Base-by-base conservation (phyloP, 2,888 invertebrate genomes). In the Tuberolachnus salignus region DNA sequence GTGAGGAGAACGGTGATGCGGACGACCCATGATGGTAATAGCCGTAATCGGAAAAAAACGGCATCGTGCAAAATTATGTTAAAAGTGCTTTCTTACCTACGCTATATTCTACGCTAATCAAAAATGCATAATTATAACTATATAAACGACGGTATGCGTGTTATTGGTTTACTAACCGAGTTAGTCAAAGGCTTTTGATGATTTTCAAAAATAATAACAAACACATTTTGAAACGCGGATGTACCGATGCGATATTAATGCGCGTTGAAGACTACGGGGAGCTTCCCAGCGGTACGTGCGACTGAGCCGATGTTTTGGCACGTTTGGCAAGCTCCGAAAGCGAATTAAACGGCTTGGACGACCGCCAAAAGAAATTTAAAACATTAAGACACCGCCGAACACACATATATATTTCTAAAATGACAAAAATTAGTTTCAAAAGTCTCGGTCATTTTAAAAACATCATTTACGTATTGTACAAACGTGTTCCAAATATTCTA, bases 31-130 rank as follows among this genome's bases (percentile, higher is more conserved):
- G 61, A 21, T 61, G 61, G 21, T 70, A 66, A 42, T 74, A 51
- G 10, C 72, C 72, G 42, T 80, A 80, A 23, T 80, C 80, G 51
- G 80, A 66, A 66, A 80, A 80, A 57, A 72, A 72, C 72, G 80
- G 80, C 80, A 80, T 80, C 59, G 73, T 80, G 67, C 78, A 57
- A 51, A n/a, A 11, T 70, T 57, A 23, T 57, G 55, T 59, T 34
- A 55, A 49, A 16, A n/a, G n/a, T n/a, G n/a, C n/a, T n/a, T n/a
- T n/a, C n/a, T n/a, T n/a, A n/a, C n/a, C n/a, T 64, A 51, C 49
- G n/a, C 44, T 74, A 74, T 19, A 21, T 61, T 61, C 67, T n/a
- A n/a, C n/a, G n/a, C n/a, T 59, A 69, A 59, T 78, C 59, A 69
- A 78, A 75, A 78, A 69, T 78, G 78, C 78, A 78, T 78, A 49